Evolutionary conservation across 2,888 invertebrate genomes (phyloP).

Genomic region (Spodoptera littoralis): DNA sequence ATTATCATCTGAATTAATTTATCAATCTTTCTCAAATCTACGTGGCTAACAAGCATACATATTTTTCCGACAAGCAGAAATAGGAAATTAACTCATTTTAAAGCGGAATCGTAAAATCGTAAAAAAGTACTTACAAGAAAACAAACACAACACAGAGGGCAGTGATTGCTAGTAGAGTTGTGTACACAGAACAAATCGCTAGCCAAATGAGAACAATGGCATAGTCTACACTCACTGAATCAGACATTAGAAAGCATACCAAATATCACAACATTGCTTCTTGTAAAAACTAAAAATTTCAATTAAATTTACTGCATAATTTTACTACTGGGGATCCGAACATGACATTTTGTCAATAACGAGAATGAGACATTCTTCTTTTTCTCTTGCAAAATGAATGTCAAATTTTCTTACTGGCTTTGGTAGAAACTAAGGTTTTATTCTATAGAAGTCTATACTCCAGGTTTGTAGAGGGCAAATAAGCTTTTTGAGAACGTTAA

Average conservation of each 20-base stretch:
- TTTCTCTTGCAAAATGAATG: slow-evolving; percentile 7
- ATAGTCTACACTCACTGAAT: slow-evolving; percentile 66
- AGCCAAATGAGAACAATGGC: slow-evolving; percentile 73
- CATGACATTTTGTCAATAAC: slow-evolving; percentile 38
- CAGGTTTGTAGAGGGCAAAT: too few species aligned
- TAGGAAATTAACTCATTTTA: not conserved
- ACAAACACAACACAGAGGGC: slow-evolving; percentile 72
- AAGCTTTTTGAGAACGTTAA: too few species aligned
- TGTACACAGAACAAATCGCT: slow-evolving; percentile 71
- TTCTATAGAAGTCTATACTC: too few species aligned
- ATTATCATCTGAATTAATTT: too few species aligned
- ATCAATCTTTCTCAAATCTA: too few species aligned
- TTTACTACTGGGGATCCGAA: slow-evolving; percentile 27
- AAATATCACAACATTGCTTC: slow-evolving; percentile 50
- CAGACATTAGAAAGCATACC: slow-evolving; percentile 70
- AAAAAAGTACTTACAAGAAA: slow-evolving; percentile 69
- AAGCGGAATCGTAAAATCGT: not conserved
- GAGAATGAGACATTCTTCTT: slow-evolving; percentile 5
- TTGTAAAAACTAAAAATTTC: slow-evolving; percentile 28
- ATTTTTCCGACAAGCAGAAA: too few species aligned
- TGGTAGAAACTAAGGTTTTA: not conserved
- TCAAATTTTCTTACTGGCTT: slow-evolving; percentile 1
- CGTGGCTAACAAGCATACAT: too few species aligned
- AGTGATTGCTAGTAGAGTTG: slow-evolving; percentile 71
- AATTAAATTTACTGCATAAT: slow-evolving; percentile 34